Evolutionary conservation across 2,888 invertebrate species (phyloP).

Genomic region (Nephrotoma appendiculata): DNA sequence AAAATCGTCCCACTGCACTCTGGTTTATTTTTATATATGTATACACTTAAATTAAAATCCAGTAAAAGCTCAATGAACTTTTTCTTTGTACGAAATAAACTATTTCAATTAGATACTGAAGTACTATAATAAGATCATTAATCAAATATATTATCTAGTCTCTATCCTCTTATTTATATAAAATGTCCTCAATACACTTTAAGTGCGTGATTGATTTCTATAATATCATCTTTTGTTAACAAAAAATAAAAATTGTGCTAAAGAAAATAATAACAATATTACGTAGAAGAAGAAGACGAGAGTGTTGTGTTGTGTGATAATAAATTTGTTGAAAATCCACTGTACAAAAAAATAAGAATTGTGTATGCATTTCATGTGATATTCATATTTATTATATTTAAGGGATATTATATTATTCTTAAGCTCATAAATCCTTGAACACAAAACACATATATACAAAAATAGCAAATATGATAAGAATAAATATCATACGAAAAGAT

Average conservation of each 20-base stretch:
- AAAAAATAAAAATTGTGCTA: neutral
- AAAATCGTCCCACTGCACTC: neutral
- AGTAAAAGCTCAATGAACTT: neutral
- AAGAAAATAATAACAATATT: neutral
- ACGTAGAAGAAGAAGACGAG: neutral
- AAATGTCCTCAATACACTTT: neutral
- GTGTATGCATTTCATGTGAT: neutral
- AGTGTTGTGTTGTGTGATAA: neutral
- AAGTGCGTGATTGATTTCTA: slow-evolving; percentile 3
- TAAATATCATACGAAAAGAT: neutral
- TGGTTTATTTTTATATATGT: neutral
- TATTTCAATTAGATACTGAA: neutral
- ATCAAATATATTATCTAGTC: neutral
- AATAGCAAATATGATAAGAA: neutral
- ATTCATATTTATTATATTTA: neutral
- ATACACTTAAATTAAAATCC: neutral
- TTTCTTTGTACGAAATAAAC: neutral
- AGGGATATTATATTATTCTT: neutral
- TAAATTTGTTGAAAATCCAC: neutral
- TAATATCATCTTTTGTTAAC: slow-evolving; percentile 1
- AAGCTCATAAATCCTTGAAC: neutral
- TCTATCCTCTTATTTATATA: neutral
- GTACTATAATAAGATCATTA: neutral
- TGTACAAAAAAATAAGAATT: neutral
- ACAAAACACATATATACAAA: neutral